Conservation (phyloP, 2,113 vertebrate species). For the Naja naja region DNA sequence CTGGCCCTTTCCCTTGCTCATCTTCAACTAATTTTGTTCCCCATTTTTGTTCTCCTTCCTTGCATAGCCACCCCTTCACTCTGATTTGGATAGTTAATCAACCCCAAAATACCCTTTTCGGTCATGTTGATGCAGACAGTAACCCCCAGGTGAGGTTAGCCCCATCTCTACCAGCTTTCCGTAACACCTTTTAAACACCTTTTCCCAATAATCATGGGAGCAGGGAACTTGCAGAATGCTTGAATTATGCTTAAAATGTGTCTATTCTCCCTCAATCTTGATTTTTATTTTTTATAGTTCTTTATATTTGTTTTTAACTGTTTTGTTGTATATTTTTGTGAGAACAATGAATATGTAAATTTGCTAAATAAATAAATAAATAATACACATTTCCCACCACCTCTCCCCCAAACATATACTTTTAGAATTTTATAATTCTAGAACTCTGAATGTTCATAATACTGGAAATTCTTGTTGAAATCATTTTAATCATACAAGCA, state of each 20-base stretch:
- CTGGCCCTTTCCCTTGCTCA: not conserved
- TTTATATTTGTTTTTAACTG: not conserved
- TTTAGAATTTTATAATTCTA: not conserved
- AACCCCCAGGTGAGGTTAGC: not conserved
- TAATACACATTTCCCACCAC: not conserved
- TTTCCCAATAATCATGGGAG: not conserved
- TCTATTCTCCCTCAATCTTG: not conserved
- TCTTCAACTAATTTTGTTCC: not conserved
- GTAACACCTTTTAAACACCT: not conserved
- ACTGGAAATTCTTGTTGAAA: slow-evolving; percentile 6
- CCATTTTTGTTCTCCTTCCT: not conserved
- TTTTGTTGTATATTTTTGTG: not conserved
- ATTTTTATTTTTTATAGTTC: not conserved
- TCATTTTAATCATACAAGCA: not conserved
- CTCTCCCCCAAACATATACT: not conserved
- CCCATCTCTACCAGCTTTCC: not conserved
- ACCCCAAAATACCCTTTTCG: not conserved
- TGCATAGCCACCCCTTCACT: not conserved
- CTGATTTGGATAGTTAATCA: not conserved
- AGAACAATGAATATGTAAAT: slow-evolving; percentile 17
- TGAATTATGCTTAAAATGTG: not conserved
- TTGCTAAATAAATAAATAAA: not conserved
- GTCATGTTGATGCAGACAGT: not conserved
- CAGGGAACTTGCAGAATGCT: not conserved
- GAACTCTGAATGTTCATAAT: not conserved